phyloP scores from a whole-genome alignment of 1,140 invertebrate genomes.

The Zaprionus vittiger region DNA sequence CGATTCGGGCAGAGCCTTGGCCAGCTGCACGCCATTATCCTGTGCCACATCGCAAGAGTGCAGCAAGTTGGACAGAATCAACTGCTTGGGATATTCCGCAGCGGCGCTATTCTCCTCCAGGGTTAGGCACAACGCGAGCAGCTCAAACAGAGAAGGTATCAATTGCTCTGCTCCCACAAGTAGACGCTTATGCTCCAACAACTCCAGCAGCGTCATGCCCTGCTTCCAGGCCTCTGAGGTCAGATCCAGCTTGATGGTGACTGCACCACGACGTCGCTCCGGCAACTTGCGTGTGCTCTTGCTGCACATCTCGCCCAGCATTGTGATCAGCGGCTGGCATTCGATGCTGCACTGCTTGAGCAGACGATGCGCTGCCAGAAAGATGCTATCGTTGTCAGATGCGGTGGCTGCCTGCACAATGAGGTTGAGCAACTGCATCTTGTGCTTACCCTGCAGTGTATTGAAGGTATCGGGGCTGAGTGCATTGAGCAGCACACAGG shows the following conservation, averaged over 20 bases:
- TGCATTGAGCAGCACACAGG: slow-evolving; percentile 63
- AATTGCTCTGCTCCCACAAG: slow-evolving; percentile 87
- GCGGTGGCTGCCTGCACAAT: slow-evolving; percentile 85
- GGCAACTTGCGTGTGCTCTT: slow-evolving; percentile 7
- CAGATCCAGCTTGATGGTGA: slow-evolving; percentile 57
- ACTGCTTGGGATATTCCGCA: slow-evolving; percentile 95
- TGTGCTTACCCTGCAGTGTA: slow-evolving; percentile 84
- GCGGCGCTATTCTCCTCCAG: slow-evolving; percentile 93
- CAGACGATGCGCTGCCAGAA: slow-evolving; percentile 86
- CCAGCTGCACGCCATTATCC: slow-evolving; percentile 79
- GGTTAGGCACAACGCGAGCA: slow-evolving; percentile 91
- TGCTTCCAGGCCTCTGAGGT: slow-evolving; percentile 90
- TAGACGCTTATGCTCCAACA: slow-evolving; percentile 93
- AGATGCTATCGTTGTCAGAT: slow-evolving; percentile 86
- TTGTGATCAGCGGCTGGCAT: slow-evolving; percentile 87
- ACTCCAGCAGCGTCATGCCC: slow-evolving; percentile 91
- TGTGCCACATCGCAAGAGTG: slow-evolving; percentile 88
- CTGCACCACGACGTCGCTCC: slow-evolving; percentile 65
- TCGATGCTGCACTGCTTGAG: slow-evolving; percentile 90
- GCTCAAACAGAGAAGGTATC: slow-evolving; percentile 90
- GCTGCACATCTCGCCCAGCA: slow-evolving; percentile 84
- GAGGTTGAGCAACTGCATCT: slow-evolving; percentile 82
- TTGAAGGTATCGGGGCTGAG: slow-evolving; percentile 87
- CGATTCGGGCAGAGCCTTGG: slow-evolving; percentile 84
- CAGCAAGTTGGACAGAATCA: slow-evolving; percentile 91